Conservation (phyloP, 2,888 invertebrate genomes). For the Eupelmus urozonus region DNA sequence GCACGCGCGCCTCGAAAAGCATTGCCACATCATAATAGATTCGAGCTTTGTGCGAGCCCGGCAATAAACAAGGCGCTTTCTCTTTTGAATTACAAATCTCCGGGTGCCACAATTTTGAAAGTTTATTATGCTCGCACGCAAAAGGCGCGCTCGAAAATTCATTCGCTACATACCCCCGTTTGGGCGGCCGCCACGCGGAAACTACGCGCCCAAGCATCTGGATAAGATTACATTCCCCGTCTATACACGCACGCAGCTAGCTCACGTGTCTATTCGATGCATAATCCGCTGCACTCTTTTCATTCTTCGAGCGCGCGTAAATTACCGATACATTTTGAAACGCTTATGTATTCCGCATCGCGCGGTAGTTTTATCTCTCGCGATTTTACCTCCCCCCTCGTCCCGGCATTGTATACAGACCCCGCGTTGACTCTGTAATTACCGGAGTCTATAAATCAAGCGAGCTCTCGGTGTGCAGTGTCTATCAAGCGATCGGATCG, state of each 20-base stretch:
- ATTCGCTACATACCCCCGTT: background rate
- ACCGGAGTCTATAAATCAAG: slow-evolving; percentile 39
- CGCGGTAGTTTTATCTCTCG: slow-evolving; percentile 11
- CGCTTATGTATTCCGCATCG: background rate
- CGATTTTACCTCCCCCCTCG: background rate
- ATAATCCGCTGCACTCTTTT: background rate
- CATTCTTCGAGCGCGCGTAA: slow-evolving; percentile 1
- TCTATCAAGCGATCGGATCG: slow-evolving; percentile 45
- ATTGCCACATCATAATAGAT: no score
- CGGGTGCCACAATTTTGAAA: no score
- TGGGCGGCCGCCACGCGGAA: background rate
- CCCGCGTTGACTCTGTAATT: slow-evolving; percentile 31
- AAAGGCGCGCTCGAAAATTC: background rate
- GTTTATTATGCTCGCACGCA: background rate
- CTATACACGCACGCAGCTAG: background rate
- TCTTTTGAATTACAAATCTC: no score
- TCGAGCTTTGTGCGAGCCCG: no score
- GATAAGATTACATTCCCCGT: background rate
- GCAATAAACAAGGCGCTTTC: no score
- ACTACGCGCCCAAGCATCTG: background rate
- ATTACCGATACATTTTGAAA: slow-evolving; percentile 12
- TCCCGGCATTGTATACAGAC: slow-evolving; percentile 13
- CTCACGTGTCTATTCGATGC: background rate
- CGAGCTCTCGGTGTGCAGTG: background rate
- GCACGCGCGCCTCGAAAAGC: no score